phyloP scores from a whole-genome alignment of 2,888 invertebrate species.

The Chaetogeoica ovagalla region DNA sequence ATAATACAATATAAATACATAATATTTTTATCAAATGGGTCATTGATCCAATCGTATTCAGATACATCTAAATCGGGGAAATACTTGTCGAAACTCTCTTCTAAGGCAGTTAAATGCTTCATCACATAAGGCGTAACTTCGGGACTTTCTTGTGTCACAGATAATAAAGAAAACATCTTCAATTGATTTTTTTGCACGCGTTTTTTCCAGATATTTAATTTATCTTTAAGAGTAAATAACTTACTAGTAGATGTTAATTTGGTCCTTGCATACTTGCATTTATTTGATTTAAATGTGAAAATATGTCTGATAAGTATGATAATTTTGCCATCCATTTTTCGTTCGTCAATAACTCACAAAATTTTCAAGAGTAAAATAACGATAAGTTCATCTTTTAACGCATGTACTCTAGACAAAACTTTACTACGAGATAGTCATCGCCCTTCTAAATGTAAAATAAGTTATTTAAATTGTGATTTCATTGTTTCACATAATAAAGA shows the following conservation, averaged over 20 bases:
- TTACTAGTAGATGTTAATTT: no score
- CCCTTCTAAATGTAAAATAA: not conserved
- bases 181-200: not conserved
- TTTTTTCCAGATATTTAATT: constrained; percentile 1
- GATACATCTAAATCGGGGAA: not conserved
- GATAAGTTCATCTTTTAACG: constrained; percentile 13
- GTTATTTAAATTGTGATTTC: constrained; percentile 23
- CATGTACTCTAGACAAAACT: constrained; percentile 21
- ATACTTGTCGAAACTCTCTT: constrained; percentile 1
- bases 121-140: not conserved
- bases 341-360: constrained; percentile 4
- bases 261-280: constrained; percentile 1
- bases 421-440: no score
- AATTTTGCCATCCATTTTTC: constrained; percentile 15
- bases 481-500: constrained; percentile 17
- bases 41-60: not conserved
- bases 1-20: no score
- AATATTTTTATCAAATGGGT: not conserved
- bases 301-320: constrained; percentile 9
- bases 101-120: constrained; percentile 5
- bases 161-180: not conserved
- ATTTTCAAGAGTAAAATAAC: constrained; percentile 14
- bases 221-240: constrained; percentile 13
- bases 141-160: not conserved
- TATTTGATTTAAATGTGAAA: constrained; percentile 6